These are phyloP conservation scores for Dicerorhinus sumatrensis DNA, from an alignment of 2,113 vertebrate genomes.

Conservation along the genomic window DNA sequence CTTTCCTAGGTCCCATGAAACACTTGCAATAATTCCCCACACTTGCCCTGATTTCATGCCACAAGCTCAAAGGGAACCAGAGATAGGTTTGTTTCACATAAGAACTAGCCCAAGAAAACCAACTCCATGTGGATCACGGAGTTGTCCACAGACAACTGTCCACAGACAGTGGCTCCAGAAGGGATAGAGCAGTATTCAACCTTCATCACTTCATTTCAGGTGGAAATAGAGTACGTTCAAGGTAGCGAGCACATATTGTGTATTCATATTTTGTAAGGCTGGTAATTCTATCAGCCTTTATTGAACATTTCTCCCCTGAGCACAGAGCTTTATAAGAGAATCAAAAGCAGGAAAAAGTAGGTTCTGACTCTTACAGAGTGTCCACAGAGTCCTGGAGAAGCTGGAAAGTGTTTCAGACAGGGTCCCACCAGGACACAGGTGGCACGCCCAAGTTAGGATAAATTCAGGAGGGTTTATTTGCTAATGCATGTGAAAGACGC, in stretches of 20 bases:
- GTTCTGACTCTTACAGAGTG: not conserved
- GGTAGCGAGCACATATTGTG: not conserved
- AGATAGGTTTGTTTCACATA: not conserved
- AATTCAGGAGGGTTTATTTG: not conserved
- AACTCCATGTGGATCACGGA: not conserved
- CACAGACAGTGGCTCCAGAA: not conserved
- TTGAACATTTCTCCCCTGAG: too few species aligned
- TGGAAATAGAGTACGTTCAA: not conserved
- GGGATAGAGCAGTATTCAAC: not conserved
- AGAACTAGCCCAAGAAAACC: not conserved
- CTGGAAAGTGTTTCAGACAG: not conserved
- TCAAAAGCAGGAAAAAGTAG: not conserved
- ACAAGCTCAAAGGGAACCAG: not conserved
- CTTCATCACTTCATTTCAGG: not conserved
- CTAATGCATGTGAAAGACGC: not conserved
- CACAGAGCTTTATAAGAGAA: not conserved
- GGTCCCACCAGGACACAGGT: not conserved
- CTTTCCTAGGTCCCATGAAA: not conserved
- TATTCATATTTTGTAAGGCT: not conserved
- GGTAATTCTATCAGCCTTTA: not conserved
- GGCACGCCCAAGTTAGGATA: not conserved
- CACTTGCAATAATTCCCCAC: not conserved
- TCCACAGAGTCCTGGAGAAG: not conserved
- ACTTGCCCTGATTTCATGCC: not conserved
- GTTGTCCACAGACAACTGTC: too few species aligned